phyloP scores from a whole-genome alignment of 2,888 invertebrate species.

The Phengaris alcon region DNA sequence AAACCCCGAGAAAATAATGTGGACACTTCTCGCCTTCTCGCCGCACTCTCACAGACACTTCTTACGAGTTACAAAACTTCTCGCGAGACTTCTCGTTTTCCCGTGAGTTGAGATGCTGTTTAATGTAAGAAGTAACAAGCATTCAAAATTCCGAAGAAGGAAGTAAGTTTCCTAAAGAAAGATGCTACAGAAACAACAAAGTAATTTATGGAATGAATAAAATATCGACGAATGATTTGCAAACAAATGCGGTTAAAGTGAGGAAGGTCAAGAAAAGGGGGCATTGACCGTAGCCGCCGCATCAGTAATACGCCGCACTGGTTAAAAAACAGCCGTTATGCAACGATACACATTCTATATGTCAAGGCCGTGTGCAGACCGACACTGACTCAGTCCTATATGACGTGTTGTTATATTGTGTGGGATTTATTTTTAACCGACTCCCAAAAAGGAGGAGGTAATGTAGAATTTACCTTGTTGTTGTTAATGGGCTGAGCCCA shows the following conservation, averaged over 20 bases:
- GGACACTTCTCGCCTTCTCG: too few relatives aligned
- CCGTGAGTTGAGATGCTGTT: too few relatives aligned
- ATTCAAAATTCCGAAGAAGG: too few relatives aligned
- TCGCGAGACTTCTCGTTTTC: too few relatives aligned
- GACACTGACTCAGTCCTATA: not conserved
- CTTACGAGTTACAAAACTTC: too few relatives aligned
- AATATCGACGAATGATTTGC: not conserved
- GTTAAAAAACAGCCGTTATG: not conserved
- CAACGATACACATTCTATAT: conserved; percentile 9
- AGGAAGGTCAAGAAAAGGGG: not conserved
- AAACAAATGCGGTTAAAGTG: not conserved
- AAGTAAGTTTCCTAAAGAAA: not conserved
- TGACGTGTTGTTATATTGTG: not conserved
- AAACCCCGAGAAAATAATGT: too few relatives aligned
- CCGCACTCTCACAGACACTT: too few relatives aligned
- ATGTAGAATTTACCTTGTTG: too few relatives aligned
- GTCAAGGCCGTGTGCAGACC: not conserved
- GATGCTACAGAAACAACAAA: not conserved
- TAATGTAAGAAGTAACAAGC: too few relatives aligned
- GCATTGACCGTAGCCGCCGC: not conserved
- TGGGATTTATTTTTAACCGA: not conserved
- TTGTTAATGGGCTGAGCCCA: too few relatives aligned
- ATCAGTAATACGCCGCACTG: not conserved
- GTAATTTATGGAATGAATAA: not conserved
- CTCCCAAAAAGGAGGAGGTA: too few relatives aligned